Conservation (phyloP, 1,140 invertebrate species). For the Euura lappo region DNA sequence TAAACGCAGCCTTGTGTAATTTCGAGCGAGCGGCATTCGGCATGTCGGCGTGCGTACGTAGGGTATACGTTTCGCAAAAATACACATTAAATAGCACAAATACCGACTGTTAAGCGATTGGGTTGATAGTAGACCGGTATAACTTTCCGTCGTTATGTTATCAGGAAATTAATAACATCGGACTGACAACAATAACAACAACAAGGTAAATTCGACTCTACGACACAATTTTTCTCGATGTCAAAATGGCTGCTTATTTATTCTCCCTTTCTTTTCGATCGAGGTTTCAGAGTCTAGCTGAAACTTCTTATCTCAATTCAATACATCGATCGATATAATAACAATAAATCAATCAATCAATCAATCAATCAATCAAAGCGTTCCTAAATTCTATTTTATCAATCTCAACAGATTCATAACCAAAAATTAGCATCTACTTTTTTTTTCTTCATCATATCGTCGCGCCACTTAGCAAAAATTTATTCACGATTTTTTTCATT, state of each 20-base stretch:
- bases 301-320: background rate
- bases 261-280: background rate
- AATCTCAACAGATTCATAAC: no score
- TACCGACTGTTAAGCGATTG: background rate
- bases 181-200: background rate
- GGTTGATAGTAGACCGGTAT: background rate
- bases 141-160: background rate
- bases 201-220: background rate
- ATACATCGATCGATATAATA: background rate
- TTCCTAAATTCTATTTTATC: background rate
- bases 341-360: background rate
- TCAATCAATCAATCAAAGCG: background rate
- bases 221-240: background rate
- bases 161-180: background rate
- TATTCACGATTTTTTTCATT: no score
- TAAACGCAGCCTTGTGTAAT: background rate
- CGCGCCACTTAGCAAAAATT: no score
- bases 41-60: background rate
- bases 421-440: no score
- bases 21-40: background rate
- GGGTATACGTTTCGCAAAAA: background rate
- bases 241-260: background rate
- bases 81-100: background rate
- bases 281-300: background rate
- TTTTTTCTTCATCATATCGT: no score